Evolutionary conservation across 2,113 vertebrate species (phyloP), one percentile per base, ranked within the genome.

Genomic region (Datnioides undecimradiatus): DNA sequence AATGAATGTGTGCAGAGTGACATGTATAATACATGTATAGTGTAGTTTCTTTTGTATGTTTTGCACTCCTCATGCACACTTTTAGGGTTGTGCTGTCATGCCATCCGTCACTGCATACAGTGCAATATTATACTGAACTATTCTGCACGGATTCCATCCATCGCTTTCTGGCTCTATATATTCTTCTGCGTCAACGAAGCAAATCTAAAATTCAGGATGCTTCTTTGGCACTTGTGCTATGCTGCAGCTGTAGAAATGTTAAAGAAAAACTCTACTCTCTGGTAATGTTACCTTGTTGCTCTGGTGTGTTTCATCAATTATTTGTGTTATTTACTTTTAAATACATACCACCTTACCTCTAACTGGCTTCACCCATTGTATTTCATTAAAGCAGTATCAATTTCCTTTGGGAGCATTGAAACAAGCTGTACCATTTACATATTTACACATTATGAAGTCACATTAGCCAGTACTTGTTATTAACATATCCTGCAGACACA

Each of bases 1-100:
- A 68, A 80, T 70, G 48, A 83, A 71, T 1, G 0, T 27, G 25
- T 45, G 58, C 19, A 21, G 57, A 67, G 23, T 75, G 69, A 76
- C 71, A 85, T 88, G 60, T 79, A 63, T 84, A 55, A 83, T 82
- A 76, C 49, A 80, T 41, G 68, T 64, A 23, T 19, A 21, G 40
- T 48, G 31, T 12, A 3, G 21, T 38, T 12, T 55, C 7, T 80
- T 71, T 78, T 55, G 43, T 45, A 17, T 57, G 60, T 73, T 34
- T 79, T 69, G 16, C 52, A 46, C 17, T 51, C 40, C 6, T 16
- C 48, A 17, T 27, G 16, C 51, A 19, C 2, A 46, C 29, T 9
- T 34, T 2, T 17, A 27, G 10, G 16, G 17, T 41, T 33, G 45
- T 25, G 19, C 16, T 69, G 19, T 78, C 8, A 21, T 14, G 8